phyloP scores from a whole-genome alignment of 2,888 invertebrate species.

The Eurois occulta region DNA sequence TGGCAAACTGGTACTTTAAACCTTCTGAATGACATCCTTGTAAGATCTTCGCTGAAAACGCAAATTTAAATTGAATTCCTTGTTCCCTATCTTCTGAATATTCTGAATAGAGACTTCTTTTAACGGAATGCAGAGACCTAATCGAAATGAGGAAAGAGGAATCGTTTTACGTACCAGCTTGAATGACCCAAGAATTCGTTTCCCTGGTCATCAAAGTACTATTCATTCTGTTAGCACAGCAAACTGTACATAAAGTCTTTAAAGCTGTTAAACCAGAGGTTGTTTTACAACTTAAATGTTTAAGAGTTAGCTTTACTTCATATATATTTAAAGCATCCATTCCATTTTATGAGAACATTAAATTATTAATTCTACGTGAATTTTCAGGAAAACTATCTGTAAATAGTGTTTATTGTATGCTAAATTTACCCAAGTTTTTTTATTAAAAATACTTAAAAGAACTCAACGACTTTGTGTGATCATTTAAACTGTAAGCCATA shows the following conservation, averaged over 20 bases:
- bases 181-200: conserved; percentile 41
- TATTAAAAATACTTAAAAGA: conserved; percentile 39
- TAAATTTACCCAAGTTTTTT: conserved; percentile 32
- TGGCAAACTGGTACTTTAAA: conserved; percentile 67
- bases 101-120: conserved; percentile 72
- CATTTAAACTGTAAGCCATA: conserved; percentile 51
- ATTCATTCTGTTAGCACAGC: conserved; percentile 25
- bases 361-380: conserved; percentile 5
- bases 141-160: conserved; percentile 62
- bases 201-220: conserved; percentile 5
- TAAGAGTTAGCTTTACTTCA: conserved; percentile 11
- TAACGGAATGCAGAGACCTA: conserved; percentile 60
- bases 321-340: conserved; percentile 15
- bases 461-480: conserved; percentile 43
- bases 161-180: conserved; percentile 42
- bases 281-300: conserved; percentile 25
- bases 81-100: conserved; percentile 76
- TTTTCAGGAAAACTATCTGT: conserved; percentile 5
- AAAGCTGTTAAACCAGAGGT: conserved; percentile 1
- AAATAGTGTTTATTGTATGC: conserved; percentile 15
- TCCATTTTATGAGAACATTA: neutral
- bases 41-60: conserved; percentile 72
- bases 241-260: conserved; percentile 24
- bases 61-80: conserved; percentile 80
- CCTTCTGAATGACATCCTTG: conserved; percentile 75